Base-by-base conservation (phyloP, 1,140 invertebrate species). In the Diplogasteroides magnus region DNA sequence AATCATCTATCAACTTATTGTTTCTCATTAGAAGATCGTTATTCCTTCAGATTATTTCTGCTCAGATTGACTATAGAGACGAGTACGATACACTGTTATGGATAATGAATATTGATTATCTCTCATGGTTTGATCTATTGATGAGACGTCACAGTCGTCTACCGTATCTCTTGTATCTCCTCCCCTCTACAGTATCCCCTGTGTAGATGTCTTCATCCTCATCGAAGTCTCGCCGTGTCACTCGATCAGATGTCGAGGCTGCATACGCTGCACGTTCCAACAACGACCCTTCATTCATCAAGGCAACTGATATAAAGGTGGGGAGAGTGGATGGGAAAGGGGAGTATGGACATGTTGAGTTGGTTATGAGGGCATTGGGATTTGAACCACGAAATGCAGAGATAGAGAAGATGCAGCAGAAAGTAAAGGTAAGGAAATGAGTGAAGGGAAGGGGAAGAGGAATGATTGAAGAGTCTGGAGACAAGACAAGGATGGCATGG, bases 361-460 rank as follows among this genome's bases (percentile, higher is more conserved):
- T 72, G 29, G 66, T 65, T 19, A 32, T 72, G 31, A 57, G 70
- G 26, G 70, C 64, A 14, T 31, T 72, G 1, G 70, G 70, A 31
- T 67, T 71, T 27, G 70, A 72, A 31, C 70, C 70, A 28, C 56
- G 70, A 6, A 72, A 72, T 60, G 19, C 70, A 3, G 37, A 60
- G 13, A 61, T 72, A 26, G 37, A 72, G 25, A 65, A 62, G 55
- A 65, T 72, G 60, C 31, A 25, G 1, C 56, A 59, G 23, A 67
- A 72, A 37, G 61, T 72, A 6, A 60, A 62, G 26, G 70, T 67
- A 31, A 15, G 58, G 61, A 67, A 11, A 48, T 48, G 6, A 48
- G 6, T 48, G 37, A 11, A 62, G 26, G 70, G 63, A 31, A 15
- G 58, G 61, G 62, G 6, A 48, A 11, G 6, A 48, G 6, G 6